Conservation (phyloP, 2,113 vertebrate species). For the Madoqua kirkii region DNA sequence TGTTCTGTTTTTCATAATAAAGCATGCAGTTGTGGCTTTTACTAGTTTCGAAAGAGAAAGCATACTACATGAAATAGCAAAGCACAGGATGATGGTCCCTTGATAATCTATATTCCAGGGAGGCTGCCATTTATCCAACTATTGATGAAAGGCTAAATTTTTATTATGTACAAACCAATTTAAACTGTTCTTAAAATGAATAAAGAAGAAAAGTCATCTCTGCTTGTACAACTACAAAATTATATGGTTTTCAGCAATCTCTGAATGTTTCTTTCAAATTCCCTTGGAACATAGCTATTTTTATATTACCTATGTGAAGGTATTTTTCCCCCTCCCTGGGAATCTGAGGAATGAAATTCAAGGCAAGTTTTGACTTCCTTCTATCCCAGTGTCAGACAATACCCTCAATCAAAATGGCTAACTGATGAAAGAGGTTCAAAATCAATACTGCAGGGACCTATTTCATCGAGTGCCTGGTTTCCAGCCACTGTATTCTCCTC, state of each 20-base stretch:
- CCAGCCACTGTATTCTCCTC: neutral
- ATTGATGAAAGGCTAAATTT: constrained; percentile 59
- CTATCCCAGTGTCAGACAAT: neutral
- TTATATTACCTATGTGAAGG: neutral
- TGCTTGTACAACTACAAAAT: constrained; percentile 9
- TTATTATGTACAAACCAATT: constrained; percentile 49
- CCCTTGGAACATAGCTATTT: constrained; percentile 7
- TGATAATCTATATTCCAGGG: constrained; percentile 23
- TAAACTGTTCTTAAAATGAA: constrained; percentile 51
- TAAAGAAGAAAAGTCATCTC: constrained; percentile 22
- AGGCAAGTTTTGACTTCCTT: neutral
- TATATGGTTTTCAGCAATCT: constrained; percentile 9
- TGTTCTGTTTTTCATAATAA: constrained; percentile 20
- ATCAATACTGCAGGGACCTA: neutral
- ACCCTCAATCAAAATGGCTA: neutral
- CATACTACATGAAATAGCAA: neutral
- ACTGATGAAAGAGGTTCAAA: neutral
- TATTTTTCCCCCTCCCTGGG: neutral
- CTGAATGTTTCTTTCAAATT: constrained; percentile 29
- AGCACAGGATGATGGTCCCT: constrained; percentile 10
- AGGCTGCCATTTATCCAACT: constrained; percentile 28
- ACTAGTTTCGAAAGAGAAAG: constrained; percentile 33
- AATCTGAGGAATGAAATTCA: neutral
- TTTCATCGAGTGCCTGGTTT: neutral
- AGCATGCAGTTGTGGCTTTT: constrained; percentile 24